Evolutionary conservation across 2,113 vertebrate species (phyloP).

Genomic region (Pseudopipra pipra): DNA sequence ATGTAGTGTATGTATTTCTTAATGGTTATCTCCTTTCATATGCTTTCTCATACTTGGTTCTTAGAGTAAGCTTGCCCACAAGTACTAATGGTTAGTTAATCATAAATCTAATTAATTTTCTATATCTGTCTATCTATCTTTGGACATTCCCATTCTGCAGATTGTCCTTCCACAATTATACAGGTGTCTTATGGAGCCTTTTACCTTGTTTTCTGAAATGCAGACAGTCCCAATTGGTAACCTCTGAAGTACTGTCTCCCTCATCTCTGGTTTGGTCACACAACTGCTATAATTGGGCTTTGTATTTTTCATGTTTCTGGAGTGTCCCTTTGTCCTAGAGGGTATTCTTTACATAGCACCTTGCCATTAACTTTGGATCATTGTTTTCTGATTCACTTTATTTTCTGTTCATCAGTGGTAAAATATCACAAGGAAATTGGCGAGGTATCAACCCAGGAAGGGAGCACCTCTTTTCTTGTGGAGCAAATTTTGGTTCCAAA

Average conservation of each 20-base stretch:
- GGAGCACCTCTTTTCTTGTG: background rate
- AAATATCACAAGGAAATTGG: background rate
- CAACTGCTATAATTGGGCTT: background rate
- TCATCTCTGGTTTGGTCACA: background rate
- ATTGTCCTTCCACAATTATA: background rate
- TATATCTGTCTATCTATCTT: background rate
- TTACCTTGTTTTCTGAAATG: background rate
- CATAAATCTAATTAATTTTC: background rate
- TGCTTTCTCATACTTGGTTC: background rate
- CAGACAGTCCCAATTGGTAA: background rate
- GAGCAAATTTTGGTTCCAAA: background rate
- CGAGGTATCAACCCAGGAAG: background rate
- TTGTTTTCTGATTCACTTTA: background rate
- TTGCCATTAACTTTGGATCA: background rate
- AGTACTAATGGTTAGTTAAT: background rate
- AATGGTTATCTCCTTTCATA: background rate
- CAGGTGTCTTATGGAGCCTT: background rate
- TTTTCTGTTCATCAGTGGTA: background rate
- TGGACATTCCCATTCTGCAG: background rate
- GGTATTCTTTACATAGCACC: background rate
- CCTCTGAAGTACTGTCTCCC: background rate
- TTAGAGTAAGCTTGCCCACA: background rate
- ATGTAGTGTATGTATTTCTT: background rate
- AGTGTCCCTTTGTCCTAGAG: fast-evolving
- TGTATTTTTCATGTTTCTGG: background rate